Evolutionary conservation across 1,140 invertebrate genomes (phyloP), one percentile per base, ranked within the genome.

Genomic region (Nasonia giraulti): DNA sequence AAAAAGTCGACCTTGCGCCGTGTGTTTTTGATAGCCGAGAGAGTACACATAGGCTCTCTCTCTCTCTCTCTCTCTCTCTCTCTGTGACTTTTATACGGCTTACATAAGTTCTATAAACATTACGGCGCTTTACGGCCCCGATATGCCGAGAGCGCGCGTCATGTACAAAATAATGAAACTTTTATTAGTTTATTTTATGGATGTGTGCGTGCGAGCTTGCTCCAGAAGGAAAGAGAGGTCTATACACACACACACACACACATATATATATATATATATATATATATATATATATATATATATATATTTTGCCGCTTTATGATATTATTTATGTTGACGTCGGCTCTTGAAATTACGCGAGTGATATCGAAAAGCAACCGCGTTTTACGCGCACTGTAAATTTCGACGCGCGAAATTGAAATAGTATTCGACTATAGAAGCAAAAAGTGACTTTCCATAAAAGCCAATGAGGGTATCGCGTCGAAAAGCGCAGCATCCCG

Each of bases 111-210:
- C 55, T 20, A n/a, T 62, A 20, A 62, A 62, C 55, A 62, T 20
- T 62, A 62, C 7, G 14, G 55, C 7, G n/a, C 20, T 62, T 62
- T 62, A 62, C 55, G 20, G 17, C 6, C 55, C 20, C 55, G 55
- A 62, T 62, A 62, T 62, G 1, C 6, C 14, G 20, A 7, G 55
- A 20, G 55, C 55, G 55, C 55, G 55, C 55, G 20, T 50, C 14
- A 62, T 62, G 20, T 37, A 74, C 17, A 71, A 71, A 71, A 17
- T 71, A 71, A 71, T 71, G 17, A 62, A 62, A 62, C 55, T 62
- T 62, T 62, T 62, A 62, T 62, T n/a, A 17, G 17, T 62, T 62
- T 62, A 62, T 62, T 62, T 62, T 62, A 62, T 14, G 55, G 55
- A 6, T 62, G 55, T 55, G 17, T n/a, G 55, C 17, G 20, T 62